Conservation (phyloP, 2,797 vertebrate species). For the Furcifer pardalis region DNA sequence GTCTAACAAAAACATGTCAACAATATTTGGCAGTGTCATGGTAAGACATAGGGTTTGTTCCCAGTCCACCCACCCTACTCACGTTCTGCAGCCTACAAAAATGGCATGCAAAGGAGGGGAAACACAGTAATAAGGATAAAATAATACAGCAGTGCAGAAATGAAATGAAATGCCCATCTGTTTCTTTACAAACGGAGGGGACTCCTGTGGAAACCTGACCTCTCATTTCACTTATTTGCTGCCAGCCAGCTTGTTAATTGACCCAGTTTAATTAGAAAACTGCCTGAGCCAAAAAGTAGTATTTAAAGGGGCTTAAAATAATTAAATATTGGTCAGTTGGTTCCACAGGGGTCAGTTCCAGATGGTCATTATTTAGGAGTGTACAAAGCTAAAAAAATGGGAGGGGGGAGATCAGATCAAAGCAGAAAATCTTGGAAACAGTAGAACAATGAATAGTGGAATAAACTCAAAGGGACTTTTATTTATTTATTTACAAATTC, state of each 20-base stretch:
- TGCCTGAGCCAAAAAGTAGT: slow-evolving; percentile 8
- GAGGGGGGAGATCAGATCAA: not conserved
- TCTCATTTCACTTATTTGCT: not conserved
- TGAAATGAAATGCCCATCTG: slow-evolving; percentile 30
- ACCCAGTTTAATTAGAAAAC: slow-evolving; percentile 26
- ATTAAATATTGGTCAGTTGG: not conserved
- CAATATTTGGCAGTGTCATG: slow-evolving; percentile 2
- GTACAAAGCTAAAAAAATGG: not conserved
- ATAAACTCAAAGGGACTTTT: not conserved
- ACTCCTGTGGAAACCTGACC: slow-evolving; percentile 20
- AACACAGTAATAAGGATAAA: not conserved
- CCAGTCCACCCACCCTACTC: not conserved
- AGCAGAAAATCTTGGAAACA: not conserved
- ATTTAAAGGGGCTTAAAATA: slow-evolving; percentile 36
- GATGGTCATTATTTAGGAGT: slow-evolving; percentile 9
- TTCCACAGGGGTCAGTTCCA: slow-evolving; percentile 23
- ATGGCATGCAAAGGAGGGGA: not conserved
- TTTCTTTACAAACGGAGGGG: slow-evolving; percentile 23
- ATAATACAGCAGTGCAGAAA: not conserved
- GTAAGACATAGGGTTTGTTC: not conserved
- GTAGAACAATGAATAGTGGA: not conserved
- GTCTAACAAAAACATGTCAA: slow-evolving; percentile 11
- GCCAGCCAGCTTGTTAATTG: slow-evolving; percentile 39
- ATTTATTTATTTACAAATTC: not conserved
- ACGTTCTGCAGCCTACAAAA: slow-evolving; percentile 41